phyloP scores from a whole-genome alignment of 1,140 invertebrate species.

The Andricus grossulariae region DNA sequence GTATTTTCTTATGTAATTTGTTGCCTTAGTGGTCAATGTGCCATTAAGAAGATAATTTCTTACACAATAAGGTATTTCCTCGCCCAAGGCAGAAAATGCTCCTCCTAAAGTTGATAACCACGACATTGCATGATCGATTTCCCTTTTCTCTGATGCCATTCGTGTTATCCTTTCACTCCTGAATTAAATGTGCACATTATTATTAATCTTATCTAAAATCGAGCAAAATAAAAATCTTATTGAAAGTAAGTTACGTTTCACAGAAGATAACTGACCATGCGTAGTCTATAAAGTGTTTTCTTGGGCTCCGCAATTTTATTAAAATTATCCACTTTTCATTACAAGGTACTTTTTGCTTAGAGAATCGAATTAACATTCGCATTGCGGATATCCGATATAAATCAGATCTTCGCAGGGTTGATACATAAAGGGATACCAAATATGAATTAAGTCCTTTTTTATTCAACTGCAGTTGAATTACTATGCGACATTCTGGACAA shows the following conservation, averaged over 20 bases:
- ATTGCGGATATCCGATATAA: conserved; percentile 58
- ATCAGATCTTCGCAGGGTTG: conserved; percentile 51
- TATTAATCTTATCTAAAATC: background rate
- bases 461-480: conserved; percentile 49
- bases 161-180: conserved; percentile 69
- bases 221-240: conserved; percentile 30
- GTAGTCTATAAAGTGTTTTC: conserved; percentile 81
- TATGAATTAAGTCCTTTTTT: conserved; percentile 61
- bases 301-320: conserved; percentile 71
- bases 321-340: conserved; percentile 50
- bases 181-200: background rate
- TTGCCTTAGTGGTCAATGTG: conserved; percentile 6
- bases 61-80: conserved; percentile 88
- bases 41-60: conserved; percentile 62
- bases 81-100: conserved; percentile 94
- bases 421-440: conserved; percentile 61
- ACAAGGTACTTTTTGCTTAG: background rate
- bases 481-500: conserved; percentile 27
- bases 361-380: conserved; percentile 43
- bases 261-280: conserved; percentile 74
- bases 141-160: conserved; percentile 80
- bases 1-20: conserved; percentile 19
- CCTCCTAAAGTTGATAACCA: conserved; percentile 98
- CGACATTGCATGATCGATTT: conserved; percentile 91
- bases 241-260: conserved; percentile 22